phyloP scores from a whole-genome alignment of 2,888 invertebrate genomes.

The Choreutis nemorana region DNA sequence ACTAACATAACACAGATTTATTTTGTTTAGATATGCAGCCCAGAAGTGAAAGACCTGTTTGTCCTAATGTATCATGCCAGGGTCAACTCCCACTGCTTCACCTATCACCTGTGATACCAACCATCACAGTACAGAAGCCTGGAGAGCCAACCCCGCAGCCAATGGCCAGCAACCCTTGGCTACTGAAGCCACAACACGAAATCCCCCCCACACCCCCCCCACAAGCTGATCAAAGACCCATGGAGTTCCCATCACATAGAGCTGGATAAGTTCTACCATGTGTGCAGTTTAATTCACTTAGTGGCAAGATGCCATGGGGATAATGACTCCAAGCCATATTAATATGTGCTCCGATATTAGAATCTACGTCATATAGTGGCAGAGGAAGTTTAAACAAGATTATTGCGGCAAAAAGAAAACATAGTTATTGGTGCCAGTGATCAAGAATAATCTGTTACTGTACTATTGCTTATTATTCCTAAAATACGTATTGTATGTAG shows the following conservation, averaged over 20 bases:
- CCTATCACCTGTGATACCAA: conserved; percentile 46
- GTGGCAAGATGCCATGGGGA: no score
- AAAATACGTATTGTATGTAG: no score
- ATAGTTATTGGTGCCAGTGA: no score
- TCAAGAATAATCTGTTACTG: no score
- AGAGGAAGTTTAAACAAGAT: no score
- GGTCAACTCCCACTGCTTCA: conserved; percentile 38
- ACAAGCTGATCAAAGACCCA: conserved; percentile 33
- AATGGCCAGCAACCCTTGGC: conserved; percentile 32
- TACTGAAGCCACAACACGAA: conserved; percentile 49
- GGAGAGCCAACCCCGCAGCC: conserved; percentile 22
- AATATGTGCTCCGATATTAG: no score
- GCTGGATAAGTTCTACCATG: background rate
- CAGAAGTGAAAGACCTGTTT: conserved; percentile 44
- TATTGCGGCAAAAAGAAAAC: no score
- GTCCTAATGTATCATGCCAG: conserved; percentile 37
- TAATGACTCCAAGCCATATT: no score
- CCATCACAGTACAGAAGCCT: conserved; percentile 30
- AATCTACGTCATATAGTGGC: no score
- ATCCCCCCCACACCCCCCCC: conserved; percentile 56
- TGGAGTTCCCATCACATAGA: conserved; percentile 47
- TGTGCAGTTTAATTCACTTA: conserved; percentile 1
- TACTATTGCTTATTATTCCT: no score
- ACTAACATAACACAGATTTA: conserved; percentile 1
- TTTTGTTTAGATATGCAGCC: conserved; percentile 45